These are phyloP conservation scores for Todus mexicanus DNA, from an alignment of 2,797 vertebrate genomes.

Conservation along the genomic window DNA sequence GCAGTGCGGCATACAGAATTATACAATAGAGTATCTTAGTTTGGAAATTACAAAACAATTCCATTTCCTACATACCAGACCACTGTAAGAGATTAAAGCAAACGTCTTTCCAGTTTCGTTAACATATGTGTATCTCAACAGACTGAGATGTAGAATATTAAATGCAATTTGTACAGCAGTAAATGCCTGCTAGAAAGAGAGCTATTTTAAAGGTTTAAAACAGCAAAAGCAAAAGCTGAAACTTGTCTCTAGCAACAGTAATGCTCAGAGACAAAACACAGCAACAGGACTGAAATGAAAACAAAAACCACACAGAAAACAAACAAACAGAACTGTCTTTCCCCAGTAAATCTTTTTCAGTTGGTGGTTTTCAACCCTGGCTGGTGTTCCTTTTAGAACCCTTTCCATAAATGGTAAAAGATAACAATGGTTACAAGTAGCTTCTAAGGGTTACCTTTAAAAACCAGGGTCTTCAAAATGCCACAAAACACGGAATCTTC, in stretches of 20 bases:
- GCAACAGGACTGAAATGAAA: conserved; percentile 15
- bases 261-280: neutral
- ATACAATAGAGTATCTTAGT: neutral
- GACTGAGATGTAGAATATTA: conserved; percentile 68
- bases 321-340: neutral
- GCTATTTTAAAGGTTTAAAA: conserved; percentile 60
- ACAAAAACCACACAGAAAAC: neutral
- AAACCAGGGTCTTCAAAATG: neutral
- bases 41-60: conserved; percentile 30
- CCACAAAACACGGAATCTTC: neutral
- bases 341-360: neutral
- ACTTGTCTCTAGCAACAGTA: conserved; percentile 21
- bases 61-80: conserved; percentile 23
- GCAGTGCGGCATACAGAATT: neutral
- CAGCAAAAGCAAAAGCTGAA: conserved; percentile 46
- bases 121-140: conserved; percentile 61
- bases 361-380: neutral
- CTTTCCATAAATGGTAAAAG: neutral
- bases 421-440: neutral
- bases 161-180: conserved; percentile 42
- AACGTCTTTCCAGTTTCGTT: conserved; percentile 43
- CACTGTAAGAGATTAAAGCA: conserved; percentile 40
- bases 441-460: neutral
- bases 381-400: neutral
- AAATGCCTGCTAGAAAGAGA: conserved; percentile 66